Conservation (phyloP, 2,888 invertebrate species). For the Dynastes tityus region DNA sequence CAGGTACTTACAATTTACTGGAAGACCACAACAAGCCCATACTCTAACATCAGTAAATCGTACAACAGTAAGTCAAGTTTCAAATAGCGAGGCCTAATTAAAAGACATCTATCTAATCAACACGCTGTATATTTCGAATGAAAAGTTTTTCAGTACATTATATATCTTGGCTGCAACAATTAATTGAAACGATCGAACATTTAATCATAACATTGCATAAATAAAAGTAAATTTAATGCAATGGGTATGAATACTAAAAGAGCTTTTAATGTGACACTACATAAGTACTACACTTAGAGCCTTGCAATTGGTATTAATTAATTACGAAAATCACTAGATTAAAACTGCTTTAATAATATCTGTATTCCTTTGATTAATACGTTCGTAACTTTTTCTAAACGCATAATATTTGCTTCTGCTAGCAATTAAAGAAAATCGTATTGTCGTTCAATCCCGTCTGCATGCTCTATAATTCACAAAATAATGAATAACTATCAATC, state of each 20-base stretch:
- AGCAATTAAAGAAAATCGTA: not conserved
- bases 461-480: conserved; percentile 18
- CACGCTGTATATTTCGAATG: conserved; percentile 25
- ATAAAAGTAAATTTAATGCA: conserved; percentile 24
- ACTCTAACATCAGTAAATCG: conserved; percentile 49
- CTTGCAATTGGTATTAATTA: conserved; percentile 19
- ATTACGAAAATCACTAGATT: not conserved
- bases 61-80: conserved; percentile 53
- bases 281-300: not conserved
- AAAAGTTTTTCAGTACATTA: not conserved
- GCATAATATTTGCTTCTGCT: conserved; percentile 21
- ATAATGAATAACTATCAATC: conserved; percentile 11
- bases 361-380: conserved; percentile 16
- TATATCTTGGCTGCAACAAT: conserved; percentile 18
- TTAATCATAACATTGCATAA: conserved; percentile 18
- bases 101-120: conserved; percentile 19
- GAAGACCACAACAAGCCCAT: conserved; percentile 63
- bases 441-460: conserved; percentile 4
- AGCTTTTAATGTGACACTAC: conserved; percentile 32
- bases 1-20: conserved; percentile 65
- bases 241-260: not conserved
- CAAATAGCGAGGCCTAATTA: conserved; percentile 51
- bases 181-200: not conserved
- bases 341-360: conserved; percentile 8
- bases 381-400: conserved; percentile 8